These are phyloP conservation scores for Microtus montanus DNA, from an alignment of 2,113 vertebrate genomes.

Conservation along the genomic window DNA sequence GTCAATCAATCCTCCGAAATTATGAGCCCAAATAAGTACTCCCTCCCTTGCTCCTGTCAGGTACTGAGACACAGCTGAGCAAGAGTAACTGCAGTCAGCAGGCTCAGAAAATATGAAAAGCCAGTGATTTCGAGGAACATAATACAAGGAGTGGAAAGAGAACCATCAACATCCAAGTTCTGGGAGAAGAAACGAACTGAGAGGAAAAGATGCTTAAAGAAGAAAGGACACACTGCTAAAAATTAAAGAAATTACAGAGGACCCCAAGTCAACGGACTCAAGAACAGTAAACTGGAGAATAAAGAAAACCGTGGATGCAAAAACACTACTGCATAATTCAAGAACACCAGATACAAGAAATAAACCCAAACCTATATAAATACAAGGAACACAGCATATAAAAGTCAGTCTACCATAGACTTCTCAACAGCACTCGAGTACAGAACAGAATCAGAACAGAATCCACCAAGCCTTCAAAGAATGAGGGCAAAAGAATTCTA, in stretches of 20 bases:
- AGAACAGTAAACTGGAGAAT: background rate
- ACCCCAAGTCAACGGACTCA: background rate
- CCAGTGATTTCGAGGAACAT: background rate
- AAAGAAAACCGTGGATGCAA: background rate
- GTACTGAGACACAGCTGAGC: background rate
- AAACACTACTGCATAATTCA: background rate
- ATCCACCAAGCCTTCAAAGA: background rate
- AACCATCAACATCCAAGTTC: background rate
- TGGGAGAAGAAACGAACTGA: conserved; percentile 11
- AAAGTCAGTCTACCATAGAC: background rate
- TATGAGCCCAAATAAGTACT: background rate
- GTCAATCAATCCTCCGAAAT: background rate
- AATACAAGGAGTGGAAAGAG: background rate
- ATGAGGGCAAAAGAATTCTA: conserved; percentile 39
- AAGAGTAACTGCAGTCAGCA: background rate
- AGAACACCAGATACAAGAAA: conserved; percentile 2
- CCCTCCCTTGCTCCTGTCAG: background rate
- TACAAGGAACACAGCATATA: background rate
- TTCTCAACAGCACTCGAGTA: background rate
- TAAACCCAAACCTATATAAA: background rate
- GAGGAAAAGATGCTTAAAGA: conserved; percentile 3
- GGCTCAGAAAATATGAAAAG: background rate
- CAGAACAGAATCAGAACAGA: background rate
- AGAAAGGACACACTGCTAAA: background rate
- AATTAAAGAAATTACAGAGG: conserved; percentile 11